Evolutionary conservation across 1,140 invertebrate species (phyloP), one percentile per base, ranked within the genome.

Genomic region (Leptinotarsa texana): DNA sequence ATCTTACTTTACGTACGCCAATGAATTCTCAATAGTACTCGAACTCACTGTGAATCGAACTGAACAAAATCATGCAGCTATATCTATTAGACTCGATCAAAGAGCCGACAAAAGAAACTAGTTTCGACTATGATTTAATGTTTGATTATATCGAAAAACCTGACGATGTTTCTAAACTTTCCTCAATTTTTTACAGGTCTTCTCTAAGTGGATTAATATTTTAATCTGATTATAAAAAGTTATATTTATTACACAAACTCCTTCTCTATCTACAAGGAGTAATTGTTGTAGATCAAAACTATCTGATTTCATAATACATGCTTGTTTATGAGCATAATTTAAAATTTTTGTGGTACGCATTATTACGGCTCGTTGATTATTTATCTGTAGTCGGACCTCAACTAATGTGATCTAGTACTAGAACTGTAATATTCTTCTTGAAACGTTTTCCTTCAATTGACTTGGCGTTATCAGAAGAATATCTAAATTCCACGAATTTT

Each of bases 91-190:
- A 33, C 1, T 22, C 27, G 27, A 66, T 27, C 63, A 33, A 66
- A 66, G 63, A 24, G 27, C 63, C 63, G 63, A 66, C 63, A 66
- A 66, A 57, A 66, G 63, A 66, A 66, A 66, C 63, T 66, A 66
- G 63, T 66, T 66, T 66, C 22, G 63, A 21, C 15, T 13, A 15
- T 24, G 22, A 24, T 22, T 66, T 24, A 21, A 22, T 15, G 13
- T 21, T 22, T 66, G 27, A 22, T 13, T 17, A 24, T 15, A 33
- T 18, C 63, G 63, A 33, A 24, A 15, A 57, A 57, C 3, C 51
- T 42, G 51, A n/a, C 51, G 15, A 18, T 15, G 51, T 15, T 18
- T 6, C 13, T 17, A 57, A 66, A 22, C 22, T 66, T 24, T 21
- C 27, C 8, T 66, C 4, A 13, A 24, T 24, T 66, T 22, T 66